A percentile compares a stretch with the other conserved stretches of the same genome.
Evolutionary conservation across 1,140 invertebrate species (phyloP).

Genomic region (Drosophila subpulchrella): DNA sequence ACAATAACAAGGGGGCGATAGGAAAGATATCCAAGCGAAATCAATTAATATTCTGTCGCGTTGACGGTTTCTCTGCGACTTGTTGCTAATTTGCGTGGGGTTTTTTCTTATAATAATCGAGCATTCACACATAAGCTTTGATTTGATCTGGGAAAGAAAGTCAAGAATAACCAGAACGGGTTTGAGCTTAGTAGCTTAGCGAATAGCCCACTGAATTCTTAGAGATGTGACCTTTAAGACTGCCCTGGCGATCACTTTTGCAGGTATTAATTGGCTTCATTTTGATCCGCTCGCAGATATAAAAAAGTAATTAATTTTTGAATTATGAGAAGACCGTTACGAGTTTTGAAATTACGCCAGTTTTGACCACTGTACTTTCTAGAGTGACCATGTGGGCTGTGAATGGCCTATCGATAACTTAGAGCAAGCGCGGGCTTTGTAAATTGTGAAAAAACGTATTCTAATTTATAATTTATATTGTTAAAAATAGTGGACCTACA

Average conservation of each 20-base stretch:
- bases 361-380: constrained; percentile 7
- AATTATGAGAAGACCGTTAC: constrained; percentile 14
- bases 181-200: constrained; percentile 50
- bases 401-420: not conserved
- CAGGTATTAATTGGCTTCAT: constrained; percentile 19
- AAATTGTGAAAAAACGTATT: not conserved
- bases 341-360: not conserved
- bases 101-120: constrained; percentile 65
- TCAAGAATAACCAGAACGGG: constrained; percentile 67
- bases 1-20: constrained; percentile 27
- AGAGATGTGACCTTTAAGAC: constrained; percentile 20
- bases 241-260: constrained; percentile 17
- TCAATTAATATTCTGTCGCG: constrained; percentile 53
- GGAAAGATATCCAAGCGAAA: constrained; percentile 18
- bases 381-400: not conserved
- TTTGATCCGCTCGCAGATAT: constrained; percentile 1
- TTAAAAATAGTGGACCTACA: not conserved
- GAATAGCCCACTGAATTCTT: not conserved
- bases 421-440: not conserved
- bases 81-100: constrained; percentile 62
- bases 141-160: constrained; percentile 66
- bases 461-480: not conserved
- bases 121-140: constrained; percentile 58
- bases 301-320: constrained; percentile 9
- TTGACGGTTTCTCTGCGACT: constrained; percentile 21